Conservation (phyloP, 2,797 vertebrate species). For the Chiloscyllium punctatum region DNA sequence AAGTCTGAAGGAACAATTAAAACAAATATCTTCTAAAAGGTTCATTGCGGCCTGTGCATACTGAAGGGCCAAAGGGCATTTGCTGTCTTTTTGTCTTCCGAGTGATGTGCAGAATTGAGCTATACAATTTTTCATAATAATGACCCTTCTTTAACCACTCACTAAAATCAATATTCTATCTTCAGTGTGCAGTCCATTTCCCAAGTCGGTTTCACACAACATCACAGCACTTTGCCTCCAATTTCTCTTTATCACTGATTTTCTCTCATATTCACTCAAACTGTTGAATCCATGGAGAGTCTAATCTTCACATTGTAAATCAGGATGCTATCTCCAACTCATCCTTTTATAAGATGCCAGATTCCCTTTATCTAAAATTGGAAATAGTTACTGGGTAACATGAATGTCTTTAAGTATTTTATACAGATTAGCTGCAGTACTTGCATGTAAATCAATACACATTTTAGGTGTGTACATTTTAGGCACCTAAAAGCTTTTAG, state of each 20-base stretch:
- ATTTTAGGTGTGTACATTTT: no score
- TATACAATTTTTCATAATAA: slow-evolving; percentile 16
- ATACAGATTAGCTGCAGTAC: not conserved
- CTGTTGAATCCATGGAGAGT: not conserved
- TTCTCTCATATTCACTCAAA: not conserved
- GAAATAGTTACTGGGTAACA: not conserved
- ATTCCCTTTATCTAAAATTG: not conserved
- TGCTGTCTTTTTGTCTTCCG: not conserved
- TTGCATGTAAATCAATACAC: not conserved
- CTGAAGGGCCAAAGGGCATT: not conserved
- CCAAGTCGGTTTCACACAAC: slow-evolving; percentile 8
- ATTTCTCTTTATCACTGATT: slow-evolving; percentile 22
- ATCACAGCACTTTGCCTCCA: not conserved
- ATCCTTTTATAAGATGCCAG: not conserved
- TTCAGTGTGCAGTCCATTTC: not conserved
- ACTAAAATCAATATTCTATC: not conserved
- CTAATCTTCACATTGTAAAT: not conserved
- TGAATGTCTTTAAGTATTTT: not conserved
- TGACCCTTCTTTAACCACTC: not conserved
- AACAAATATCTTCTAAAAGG: not conserved
- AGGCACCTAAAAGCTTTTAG: not conserved
- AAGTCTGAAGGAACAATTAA: not conserved
- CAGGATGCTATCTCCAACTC: not conserved
- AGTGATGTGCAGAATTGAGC: not conserved
- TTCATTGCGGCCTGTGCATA: not conserved